Evolutionary conservation across 2,888 invertebrate genomes (phyloP).

Genomic region (Celastrina argiolus): DNA sequence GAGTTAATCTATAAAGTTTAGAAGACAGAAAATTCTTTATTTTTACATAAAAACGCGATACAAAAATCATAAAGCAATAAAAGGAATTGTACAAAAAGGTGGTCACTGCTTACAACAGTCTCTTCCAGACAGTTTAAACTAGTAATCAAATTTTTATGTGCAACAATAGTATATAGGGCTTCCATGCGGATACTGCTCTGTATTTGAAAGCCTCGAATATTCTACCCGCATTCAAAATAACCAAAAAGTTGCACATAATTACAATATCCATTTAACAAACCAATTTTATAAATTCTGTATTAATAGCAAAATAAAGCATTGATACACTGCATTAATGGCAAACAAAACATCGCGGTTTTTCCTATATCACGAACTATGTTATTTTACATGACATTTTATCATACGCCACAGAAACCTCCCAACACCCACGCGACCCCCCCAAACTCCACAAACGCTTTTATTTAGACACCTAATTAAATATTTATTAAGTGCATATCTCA

Average conservation of each 20-base stretch:
- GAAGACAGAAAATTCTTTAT: too few relatives aligned
- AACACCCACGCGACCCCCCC: constrained; percentile 36
- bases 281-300: constrained; percentile 8
- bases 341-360: constrained; percentile 41
- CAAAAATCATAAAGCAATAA: too few relatives aligned
- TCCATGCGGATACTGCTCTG: neutral
- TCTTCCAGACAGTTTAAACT: too few relatives aligned
- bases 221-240: neutral
- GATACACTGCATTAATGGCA: constrained; percentile 28
- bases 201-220: neutral
- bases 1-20: too few relatives aligned
- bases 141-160: too few relatives aligned
- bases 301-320: constrained; percentile 26
- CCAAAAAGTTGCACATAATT: neutral
- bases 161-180: too few relatives aligned
- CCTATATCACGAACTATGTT: constrained; percentile 44
- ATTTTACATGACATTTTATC: constrained; percentile 57
- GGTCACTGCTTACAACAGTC: too few relatives aligned
- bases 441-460: constrained; percentile 58
- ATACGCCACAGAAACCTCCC: constrained; percentile 50
- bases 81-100: too few relatives aligned
- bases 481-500: constrained; percentile 75
- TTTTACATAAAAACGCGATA: too few relatives aligned
- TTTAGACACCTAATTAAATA: constrained; percentile 77
- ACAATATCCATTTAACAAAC: constrained; percentile 10